Evolutionary conservation across 2,888 invertebrate genomes (phyloP).

Genomic region (Eudemis profundana): DNA sequence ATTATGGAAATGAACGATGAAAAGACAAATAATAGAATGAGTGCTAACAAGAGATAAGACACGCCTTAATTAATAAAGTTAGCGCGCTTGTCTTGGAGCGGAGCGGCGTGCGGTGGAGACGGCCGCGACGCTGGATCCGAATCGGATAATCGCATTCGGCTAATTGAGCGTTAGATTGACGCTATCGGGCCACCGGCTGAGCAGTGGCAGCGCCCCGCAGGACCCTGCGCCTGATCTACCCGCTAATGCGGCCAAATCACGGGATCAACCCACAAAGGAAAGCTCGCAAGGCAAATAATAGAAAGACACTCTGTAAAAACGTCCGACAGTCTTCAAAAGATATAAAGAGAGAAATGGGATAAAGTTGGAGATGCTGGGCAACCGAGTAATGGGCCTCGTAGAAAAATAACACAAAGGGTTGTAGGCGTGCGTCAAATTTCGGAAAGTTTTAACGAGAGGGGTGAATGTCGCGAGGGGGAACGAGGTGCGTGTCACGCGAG

Average conservation of each 20-base stretch:
- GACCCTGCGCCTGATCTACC: conserved; percentile 58
- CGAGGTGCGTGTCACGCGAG: conserved; percentile 68
- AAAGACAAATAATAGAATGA: conserved; percentile 86
- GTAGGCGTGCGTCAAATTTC: conserved; percentile 73
- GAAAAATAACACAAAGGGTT: conserved; percentile 77
- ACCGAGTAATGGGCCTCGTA: conserved; percentile 61
- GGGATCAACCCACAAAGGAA: conserved; percentile 65
- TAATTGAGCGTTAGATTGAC: conserved; percentile 85
- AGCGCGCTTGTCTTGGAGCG: conserved; percentile 78
- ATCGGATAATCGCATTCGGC: conserved; percentile 83
- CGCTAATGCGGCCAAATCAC: conserved; percentile 70
- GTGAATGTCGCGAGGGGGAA: conserved; percentile 58
- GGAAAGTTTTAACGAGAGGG: conserved; percentile 79
- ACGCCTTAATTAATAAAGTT: conserved; percentile 86
- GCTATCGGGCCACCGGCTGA: conserved; percentile 71
- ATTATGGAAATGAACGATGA: conserved; percentile 85
- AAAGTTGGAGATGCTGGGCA: conserved; percentile 62
- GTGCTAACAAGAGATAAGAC: conserved; percentile 86
- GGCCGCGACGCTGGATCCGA: conserved; percentile 76
- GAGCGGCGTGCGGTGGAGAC: conserved; percentile 66
- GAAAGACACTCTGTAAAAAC: conserved; percentile 54
- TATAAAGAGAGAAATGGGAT: conserved; percentile 63
- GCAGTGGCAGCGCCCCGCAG: conserved; percentile 54
- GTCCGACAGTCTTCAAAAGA: conserved; percentile 51
- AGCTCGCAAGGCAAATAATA: conserved; percentile 52